phyloP scores from a whole-genome alignment of 2,113 vertebrate species.

The Panthera tigris region DNA sequence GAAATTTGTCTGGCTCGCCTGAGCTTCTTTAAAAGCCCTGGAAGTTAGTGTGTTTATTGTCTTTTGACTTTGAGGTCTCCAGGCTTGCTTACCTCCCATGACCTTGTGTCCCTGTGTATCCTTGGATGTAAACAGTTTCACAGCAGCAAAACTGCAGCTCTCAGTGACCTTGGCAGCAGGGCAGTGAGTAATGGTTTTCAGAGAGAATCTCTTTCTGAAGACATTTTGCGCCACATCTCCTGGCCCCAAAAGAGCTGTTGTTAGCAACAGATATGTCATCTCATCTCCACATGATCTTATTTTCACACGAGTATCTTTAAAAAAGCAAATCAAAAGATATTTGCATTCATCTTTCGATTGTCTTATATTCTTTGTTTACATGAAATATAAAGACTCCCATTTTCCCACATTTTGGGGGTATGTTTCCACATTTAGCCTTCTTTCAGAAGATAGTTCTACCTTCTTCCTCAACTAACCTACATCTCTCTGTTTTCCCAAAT shows the following conservation, averaged over 20 bases:
- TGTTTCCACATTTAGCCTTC: not conserved
- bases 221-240: not conserved
- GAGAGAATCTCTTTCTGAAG: constrained; percentile 9
- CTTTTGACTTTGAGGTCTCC: constrained; percentile 45
- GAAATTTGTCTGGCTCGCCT: constrained; percentile 1
- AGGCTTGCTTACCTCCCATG: constrained; percentile 24
- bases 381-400: not conserved
- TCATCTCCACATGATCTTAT: not conserved
- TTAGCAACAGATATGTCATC: not conserved
- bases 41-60: constrained; percentile 50
- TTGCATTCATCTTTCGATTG: constrained; percentile 4
- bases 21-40: constrained; percentile 36
- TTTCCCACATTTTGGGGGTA: not conserved
- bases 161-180: not conserved
- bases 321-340: not conserved
- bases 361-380: not conserved
- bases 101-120: constrained; percentile 29
- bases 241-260: not conserved
- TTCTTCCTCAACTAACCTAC: not conserved
- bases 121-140: constrained; percentile 20
- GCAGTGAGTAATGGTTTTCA: not conserved
- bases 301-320: constrained; percentile 36
- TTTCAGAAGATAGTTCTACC: not conserved
- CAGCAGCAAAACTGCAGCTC: not conserved
- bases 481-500: not conserved